phyloP scores from a whole-genome alignment of 1,140 invertebrate species.

The Apis mellifera region Amel_HAv3.1 CM009935.2:3197001-3197500 shows the following conservation, averaged over 20 bases:
- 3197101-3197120: neutral
- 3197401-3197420: no score
- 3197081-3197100: neutral
- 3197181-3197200: neutral
- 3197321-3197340: constrained; percentile 25
- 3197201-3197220: neutral
- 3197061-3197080: neutral
- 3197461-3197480: constrained; percentile 38
- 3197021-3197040: neutral
- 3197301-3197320: constrained; percentile 5
- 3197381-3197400: no score
- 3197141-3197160: neutral
- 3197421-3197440: constrained; percentile 52
- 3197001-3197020: neutral
- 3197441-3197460: constrained; percentile 52
- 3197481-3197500: constrained; percentile 63
- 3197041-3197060: neutral
- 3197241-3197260: neutral
- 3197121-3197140: neutral
- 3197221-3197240: neutral
- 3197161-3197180: neutral
- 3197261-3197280: neutral
- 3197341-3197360: neutral
- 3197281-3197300: constrained; percentile 44
- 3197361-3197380: no score